phyloP scores from a whole-genome alignment of 1,140 invertebrate genomes.

The Ditylenchus dipsaci region DNA sequence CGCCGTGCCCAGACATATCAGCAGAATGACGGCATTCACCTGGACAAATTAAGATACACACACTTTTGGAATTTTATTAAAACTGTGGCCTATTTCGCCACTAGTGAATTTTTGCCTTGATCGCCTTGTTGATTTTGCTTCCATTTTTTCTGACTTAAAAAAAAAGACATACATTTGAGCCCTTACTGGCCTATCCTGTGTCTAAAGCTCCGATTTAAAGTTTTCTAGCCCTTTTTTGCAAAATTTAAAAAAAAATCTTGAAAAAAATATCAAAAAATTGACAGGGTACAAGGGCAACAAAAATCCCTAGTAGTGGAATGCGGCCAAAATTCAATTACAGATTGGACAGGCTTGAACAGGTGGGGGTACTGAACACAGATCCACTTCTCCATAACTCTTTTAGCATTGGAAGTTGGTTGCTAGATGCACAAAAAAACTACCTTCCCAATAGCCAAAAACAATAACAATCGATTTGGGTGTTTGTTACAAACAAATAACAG shows the following conservation, averaged over 20 bases:
- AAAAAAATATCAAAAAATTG: not conserved
- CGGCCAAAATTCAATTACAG: conserved; percentile 19
- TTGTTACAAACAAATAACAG: too few relatives aligned
- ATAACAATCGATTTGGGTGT: too few relatives aligned
- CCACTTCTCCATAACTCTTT: conserved; percentile 28
- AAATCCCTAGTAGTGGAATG: not conserved
- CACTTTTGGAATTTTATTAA: not conserved
- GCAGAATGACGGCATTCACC: conserved; percentile 37
- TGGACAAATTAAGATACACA: conserved; percentile 2
- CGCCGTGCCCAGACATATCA: conserved; percentile 34
- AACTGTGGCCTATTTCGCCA: not conserved
- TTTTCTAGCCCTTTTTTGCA: too few relatives aligned
- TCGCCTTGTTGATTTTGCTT: too few relatives aligned
- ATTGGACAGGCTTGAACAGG: conserved; percentile 39
- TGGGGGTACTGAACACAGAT: conserved; percentile 38
- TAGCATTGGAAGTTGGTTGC: not conserved
- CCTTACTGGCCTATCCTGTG: too few relatives aligned
- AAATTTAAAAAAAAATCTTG: too few relatives aligned
- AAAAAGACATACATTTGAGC: too few relatives aligned
- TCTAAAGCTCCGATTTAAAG: too few relatives aligned
- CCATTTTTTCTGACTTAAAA: too few relatives aligned
- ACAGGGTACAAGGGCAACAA: not conserved
- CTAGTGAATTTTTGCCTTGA: too few relatives aligned
- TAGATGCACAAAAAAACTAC: too few relatives aligned
- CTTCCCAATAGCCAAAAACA: too few relatives aligned